These are phyloP conservation scores for Petrophora chlorosata DNA, from an alignment of 2,888 invertebrate genomes.

Conservation along the genomic window DNA sequence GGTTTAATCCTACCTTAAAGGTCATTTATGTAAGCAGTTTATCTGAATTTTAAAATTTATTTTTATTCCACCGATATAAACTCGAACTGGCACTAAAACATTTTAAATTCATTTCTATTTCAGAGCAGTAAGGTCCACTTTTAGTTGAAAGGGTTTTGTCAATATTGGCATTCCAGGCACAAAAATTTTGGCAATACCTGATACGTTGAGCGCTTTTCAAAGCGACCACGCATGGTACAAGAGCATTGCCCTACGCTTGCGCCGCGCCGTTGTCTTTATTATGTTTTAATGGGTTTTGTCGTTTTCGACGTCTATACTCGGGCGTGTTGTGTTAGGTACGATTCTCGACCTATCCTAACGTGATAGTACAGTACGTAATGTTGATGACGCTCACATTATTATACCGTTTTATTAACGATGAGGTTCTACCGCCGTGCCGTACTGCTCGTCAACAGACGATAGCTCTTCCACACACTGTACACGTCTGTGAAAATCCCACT, in stretches of 20 bases:
- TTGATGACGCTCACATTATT: conserved; percentile 5
- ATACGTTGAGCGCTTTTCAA: conserved; percentile 59
- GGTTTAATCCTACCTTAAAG: no score
- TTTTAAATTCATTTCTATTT: neutral
- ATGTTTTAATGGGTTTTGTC: conserved; percentile 60
- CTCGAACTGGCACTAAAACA: neutral
- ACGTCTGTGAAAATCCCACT: no score
- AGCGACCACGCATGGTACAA: conserved; percentile 65
- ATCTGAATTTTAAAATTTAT: no score
- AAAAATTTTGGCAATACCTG: conserved; percentile 50
- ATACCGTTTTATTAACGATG: neutral
- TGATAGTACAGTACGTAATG: conserved; percentile 40
- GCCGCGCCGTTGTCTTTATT: conserved; percentile 48
- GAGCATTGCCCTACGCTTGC: conserved; percentile 71
- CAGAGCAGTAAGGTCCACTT: conserved; percentile 27
- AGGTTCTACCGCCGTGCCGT: no score
- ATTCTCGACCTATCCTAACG: conserved; percentile 80
- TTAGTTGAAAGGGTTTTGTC: conserved; percentile 22
- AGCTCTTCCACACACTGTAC: no score
- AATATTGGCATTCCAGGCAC: conserved; percentile 67
- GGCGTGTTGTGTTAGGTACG: conserved; percentile 59
- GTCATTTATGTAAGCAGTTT: neutral
- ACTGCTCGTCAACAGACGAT: no score
- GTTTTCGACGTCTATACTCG: conserved; percentile 65
- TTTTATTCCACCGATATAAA: neutral